These are phyloP conservation scores for Teleogryllus occipitalis DNA, from an alignment of 1,140 invertebrate genomes.

Conservation along the genomic window DNA sequence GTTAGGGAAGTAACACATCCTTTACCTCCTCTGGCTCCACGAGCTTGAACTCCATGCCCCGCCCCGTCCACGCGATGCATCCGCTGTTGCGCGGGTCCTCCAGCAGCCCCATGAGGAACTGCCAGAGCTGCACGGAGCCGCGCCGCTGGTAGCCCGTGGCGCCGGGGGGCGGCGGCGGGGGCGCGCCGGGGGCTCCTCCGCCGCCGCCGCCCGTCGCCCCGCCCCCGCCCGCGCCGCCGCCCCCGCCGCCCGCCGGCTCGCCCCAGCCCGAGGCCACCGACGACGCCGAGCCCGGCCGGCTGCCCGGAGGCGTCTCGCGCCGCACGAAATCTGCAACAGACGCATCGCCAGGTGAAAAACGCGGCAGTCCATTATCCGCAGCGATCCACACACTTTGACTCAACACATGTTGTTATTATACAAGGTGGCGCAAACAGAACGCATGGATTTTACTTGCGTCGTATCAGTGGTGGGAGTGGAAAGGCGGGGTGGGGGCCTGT, in stretches of 20 bases:
- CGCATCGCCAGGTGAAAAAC: not conserved
- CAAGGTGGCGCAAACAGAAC: too few species aligned
- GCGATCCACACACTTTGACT: too few species aligned
- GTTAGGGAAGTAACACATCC: not conserved
- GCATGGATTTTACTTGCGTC: too few species aligned
- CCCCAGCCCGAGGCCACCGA: conserved; percentile 19
- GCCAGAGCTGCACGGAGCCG: conserved; percentile 87
- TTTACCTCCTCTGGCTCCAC: conserved; percentile 87
- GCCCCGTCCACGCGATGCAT: conserved; percentile 91
- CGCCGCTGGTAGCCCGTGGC: conserved; percentile 39
- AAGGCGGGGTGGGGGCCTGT: too few species aligned
- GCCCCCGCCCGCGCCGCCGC: conserved; percentile 13
- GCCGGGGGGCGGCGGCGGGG: not conserved
- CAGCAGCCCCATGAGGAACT: conserved; percentile 82
- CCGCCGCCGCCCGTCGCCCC: conserved; percentile 11
- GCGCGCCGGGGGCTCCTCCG: not conserved
- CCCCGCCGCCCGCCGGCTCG: conserved; percentile 11
- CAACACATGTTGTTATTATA: too few species aligned
- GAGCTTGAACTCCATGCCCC: conserved; percentile 90
- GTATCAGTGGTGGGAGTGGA: too few species aligned
- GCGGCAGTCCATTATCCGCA: too few species aligned
- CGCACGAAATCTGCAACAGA: not conserved
- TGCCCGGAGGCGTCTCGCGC: not conserved
- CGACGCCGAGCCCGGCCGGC: conserved; percentile 15
- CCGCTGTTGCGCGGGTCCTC: conserved; percentile 77